Conservation (phyloP, 2,888 invertebrate genomes). For the Trichogramma dendrolimi region DNA sequence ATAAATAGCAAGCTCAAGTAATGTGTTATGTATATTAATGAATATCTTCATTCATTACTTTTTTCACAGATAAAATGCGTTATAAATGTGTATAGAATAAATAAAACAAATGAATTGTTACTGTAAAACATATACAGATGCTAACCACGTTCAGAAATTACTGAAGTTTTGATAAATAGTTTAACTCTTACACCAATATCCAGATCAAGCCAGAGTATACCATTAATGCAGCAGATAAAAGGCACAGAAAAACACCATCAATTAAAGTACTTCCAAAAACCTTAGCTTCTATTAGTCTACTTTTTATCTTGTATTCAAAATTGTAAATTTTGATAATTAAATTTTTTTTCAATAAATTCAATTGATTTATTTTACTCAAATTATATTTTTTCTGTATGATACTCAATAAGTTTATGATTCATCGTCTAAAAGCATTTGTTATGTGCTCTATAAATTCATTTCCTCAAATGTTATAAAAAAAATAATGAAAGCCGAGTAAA, state of each 20-base stretch:
- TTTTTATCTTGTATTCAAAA: too few relatives aligned
- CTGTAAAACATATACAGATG: constrained; percentile 27
- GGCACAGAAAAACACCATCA: constrained; percentile 52
- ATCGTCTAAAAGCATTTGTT: too few relatives aligned
- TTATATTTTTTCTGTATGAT: too few relatives aligned
- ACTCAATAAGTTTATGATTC: too few relatives aligned
- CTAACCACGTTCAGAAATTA: constrained; percentile 40
- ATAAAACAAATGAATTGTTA: neutral
- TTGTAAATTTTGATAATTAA: too few relatives aligned
- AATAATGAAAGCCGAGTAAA: too few relatives aligned
- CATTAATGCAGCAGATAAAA: constrained; percentile 51
- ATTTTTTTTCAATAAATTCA: too few relatives aligned
- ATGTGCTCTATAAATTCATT: too few relatives aligned
- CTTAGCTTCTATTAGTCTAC: too few relatives aligned
- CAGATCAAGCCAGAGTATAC: constrained; percentile 53
- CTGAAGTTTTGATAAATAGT: constrained; percentile 50
- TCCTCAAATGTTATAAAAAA: too few relatives aligned
- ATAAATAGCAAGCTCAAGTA: constrained; percentile 19
- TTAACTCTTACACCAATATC: constrained; percentile 53
- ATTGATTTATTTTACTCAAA: too few relatives aligned
- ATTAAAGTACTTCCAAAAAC: constrained; percentile 40
- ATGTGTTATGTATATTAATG: constrained; percentile 8
- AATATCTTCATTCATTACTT: too few relatives aligned
- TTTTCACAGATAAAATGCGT: neutral
- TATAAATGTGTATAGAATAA: constrained; percentile 17